A percentile compares a stretch with the other conserved stretches of the same genome.
Evolutionary conservation across 1,140 invertebrate genomes (phyloP).

Genomic region (Saccostrea glomerata): DNA sequence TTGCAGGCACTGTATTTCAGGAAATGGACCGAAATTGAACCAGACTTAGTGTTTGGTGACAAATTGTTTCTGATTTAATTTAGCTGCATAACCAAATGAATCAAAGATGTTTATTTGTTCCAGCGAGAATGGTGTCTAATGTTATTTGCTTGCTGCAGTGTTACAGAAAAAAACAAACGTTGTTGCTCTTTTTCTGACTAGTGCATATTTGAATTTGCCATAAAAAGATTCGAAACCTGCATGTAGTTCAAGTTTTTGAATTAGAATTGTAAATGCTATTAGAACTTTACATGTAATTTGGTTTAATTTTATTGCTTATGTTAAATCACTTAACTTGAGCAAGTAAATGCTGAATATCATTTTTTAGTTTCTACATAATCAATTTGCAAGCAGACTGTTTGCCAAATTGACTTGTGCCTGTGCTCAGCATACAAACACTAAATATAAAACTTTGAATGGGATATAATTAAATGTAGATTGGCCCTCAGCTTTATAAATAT

Average conservation of each 20-base stretch:
- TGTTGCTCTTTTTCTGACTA: not conserved
- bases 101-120: slow-evolving; percentile 27
- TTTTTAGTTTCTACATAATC: too few species aligned
- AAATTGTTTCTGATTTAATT: slow-evolving; percentile 27
- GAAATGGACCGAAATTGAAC: slow-evolving; percentile 34
- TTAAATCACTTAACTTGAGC: not conserved
- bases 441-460: too few species aligned
- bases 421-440: too few species aligned
- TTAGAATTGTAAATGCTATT: not conserved
- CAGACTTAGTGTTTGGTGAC: slow-evolving; percentile 17
- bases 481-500: too few species aligned
- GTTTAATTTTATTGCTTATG: not conserved
- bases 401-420: too few species aligned
- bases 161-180: not conserved
- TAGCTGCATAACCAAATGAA: slow-evolving; percentile 27
- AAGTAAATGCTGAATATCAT: too few species aligned
- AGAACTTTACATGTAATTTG: not conserved
- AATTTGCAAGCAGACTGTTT: too few species aligned
- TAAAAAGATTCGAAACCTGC: not conserved
- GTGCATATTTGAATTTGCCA: not conserved
- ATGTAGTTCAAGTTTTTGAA: not conserved
- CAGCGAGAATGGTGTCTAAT: not conserved
- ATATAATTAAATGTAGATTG: too few species aligned
- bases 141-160: slow-evolving; percentile 4
- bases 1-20: slow-evolving; percentile 12